phyloP scores from a whole-genome alignment of 2,797 vertebrate species.

The Aeoliscus strigatus region DNA sequence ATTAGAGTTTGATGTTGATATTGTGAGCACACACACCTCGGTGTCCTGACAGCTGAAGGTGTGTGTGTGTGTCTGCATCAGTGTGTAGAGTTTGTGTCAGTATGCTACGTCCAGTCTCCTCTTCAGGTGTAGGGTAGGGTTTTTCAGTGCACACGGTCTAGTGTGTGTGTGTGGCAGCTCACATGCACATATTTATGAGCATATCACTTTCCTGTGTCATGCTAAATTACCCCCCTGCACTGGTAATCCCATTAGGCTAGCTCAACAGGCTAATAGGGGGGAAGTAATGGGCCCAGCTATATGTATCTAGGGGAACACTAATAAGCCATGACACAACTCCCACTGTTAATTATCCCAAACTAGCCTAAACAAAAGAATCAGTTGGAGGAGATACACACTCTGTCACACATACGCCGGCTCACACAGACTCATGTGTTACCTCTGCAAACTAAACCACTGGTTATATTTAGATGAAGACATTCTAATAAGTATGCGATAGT shows the following conservation, averaged over 20 bases:
- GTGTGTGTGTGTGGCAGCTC: constrained; percentile 34
- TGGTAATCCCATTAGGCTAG: constrained; percentile 99
- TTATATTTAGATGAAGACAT: constrained; percentile 30
- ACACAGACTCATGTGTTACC: constrained; percentile 17
- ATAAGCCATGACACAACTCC: constrained; percentile 99
- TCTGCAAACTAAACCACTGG: constrained; percentile 10
- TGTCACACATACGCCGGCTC: constrained; percentile 26
- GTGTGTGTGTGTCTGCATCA: not conserved
- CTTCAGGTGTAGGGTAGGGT: constrained; percentile 16
- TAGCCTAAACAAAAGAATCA: constrained; percentile 92
- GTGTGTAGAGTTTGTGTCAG: constrained; percentile 9
- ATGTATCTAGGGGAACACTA: constrained; percentile 89
- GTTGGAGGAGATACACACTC: constrained; percentile 48
- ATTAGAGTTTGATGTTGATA: too few relatives aligned
- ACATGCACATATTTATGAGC: constrained; percentile 72
- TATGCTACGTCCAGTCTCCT: constrained; percentile 53
- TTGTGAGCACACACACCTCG: too few relatives aligned
- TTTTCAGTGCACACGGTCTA: constrained; percentile 74
- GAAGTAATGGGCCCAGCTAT: constrained; percentile 99
- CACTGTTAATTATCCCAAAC: constrained; percentile 98
- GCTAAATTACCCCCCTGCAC: constrained; percentile 97
- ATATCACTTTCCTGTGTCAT: constrained; percentile 97
- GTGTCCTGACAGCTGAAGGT: too few relatives aligned
- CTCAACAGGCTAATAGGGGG: constrained; percentile 99
- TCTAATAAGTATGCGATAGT: constrained; percentile 29